These are phyloP conservation scores for Drosophila nigricruria DNA, from an alignment of 2,888 invertebrate genomes.

Conservation along the genomic window DNA sequence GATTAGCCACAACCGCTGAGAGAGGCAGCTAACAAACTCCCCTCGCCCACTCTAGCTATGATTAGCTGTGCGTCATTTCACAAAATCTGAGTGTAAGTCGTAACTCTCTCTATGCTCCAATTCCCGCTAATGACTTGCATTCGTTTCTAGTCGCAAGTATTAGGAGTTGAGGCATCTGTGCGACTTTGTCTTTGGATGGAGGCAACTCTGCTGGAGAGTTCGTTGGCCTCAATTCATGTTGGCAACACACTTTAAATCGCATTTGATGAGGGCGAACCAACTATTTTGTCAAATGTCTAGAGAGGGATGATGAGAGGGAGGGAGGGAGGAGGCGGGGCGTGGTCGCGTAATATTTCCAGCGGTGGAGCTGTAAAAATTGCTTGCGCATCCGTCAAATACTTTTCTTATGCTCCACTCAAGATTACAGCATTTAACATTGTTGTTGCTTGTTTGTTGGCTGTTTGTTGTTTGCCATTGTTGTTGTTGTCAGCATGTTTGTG, in stretches of 20 bases:
- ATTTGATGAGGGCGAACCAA: conserved; percentile 52
- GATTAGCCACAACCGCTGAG: conserved; percentile 39
- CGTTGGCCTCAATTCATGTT: conserved; percentile 63
- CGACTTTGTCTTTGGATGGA: conserved; percentile 31
- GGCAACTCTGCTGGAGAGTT: conserved; percentile 53
- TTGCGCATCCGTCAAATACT: conserved; percentile 50
- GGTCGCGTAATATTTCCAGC: conserved; percentile 26
- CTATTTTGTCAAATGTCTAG: conserved; percentile 63
- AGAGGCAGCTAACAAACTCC: not conserved
- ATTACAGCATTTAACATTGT: conserved; percentile 63
- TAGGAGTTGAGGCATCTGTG: conserved; percentile 28
- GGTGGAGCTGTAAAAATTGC: conserved; percentile 45
- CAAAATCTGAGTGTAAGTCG: conserved; percentile 54
- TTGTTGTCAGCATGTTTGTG: conserved; percentile 39
- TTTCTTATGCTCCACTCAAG: conserved; percentile 41
- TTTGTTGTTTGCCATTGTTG: conserved; percentile 21
- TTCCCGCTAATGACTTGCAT: conserved; percentile 72
- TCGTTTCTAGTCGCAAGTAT: conserved; percentile 17
- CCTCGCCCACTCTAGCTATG: conserved; percentile 14
- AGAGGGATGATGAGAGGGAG: not conserved
- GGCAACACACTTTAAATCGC: conserved; percentile 56
- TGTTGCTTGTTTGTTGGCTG: conserved; percentile 31
- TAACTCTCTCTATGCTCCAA: conserved; percentile 66
- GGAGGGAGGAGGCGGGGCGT: conserved; percentile 22
- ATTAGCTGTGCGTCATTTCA: conserved; percentile 54